phyloP scores from a whole-genome alignment of 2,888 invertebrate species.

The Dione juno region DNA sequence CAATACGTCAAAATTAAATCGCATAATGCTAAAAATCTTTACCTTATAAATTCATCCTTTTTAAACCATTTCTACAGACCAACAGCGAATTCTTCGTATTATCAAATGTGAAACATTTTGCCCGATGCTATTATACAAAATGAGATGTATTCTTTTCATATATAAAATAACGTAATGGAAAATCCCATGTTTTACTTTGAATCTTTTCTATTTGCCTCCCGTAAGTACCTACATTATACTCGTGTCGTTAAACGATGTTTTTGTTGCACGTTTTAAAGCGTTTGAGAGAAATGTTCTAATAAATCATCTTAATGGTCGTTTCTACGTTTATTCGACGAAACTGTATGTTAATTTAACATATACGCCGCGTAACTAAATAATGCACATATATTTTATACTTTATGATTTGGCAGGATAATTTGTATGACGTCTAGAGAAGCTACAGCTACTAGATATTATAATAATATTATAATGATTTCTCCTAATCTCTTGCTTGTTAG shows the following conservation, averaged over 20 bases:
- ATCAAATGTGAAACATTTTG: not conserved
- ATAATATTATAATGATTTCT: not conserved
- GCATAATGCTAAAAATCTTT: not conserved
- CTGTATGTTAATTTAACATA: constrained; percentile 39
- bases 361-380: constrained; percentile 29
- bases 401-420: constrained; percentile 6
- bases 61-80: not conserved
- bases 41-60: not conserved
- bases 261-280: constrained; percentile 47
- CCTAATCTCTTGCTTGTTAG: too few species aligned
- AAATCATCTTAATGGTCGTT: constrained; percentile 49
- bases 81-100: not conserved
- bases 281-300: constrained; percentile 48
- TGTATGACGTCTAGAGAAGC: not conserved
- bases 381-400: constrained; percentile 21
- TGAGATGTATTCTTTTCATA: not conserved
- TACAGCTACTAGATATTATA: not conserved
- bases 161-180: not conserved
- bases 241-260: constrained; percentile 49
- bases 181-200: constrained; percentile 22
- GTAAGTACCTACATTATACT: constrained; percentile 36
- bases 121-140: constrained; percentile 12
- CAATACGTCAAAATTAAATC: not conserved
- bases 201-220: constrained; percentile 28
- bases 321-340: constrained; percentile 44